Base-by-base conservation (phyloP, 2,797 vertebrate species). In the Nannoperca obscura region DNA sequence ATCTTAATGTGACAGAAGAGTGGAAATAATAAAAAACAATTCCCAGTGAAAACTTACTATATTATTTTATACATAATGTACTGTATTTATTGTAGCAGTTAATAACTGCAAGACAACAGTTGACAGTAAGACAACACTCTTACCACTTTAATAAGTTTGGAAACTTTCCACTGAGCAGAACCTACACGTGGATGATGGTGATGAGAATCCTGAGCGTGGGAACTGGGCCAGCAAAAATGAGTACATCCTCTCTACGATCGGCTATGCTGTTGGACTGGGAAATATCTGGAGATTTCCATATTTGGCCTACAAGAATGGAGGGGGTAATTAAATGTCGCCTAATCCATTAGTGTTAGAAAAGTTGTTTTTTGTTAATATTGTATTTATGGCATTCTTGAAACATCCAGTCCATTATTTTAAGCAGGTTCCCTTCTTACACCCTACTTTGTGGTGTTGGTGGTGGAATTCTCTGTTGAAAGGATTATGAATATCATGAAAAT, bases 211-310 rank as follows among this genome's bases (percentile, higher is more conserved):
- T 0, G 96, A 96, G 1, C 95, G 97, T 13, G 97, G 96, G 3
- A 97, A 98, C 92, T 99, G 98, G 98, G 89, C 96, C 2, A 97
- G 42, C 74, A 99, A 99, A 88, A 94, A 71, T 0, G 98, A 99
- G 57, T 98, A 99, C 80, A 93, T 99, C 55, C 95, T 99, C 2
- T 99, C 98, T 71, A 95, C 97, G 94, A 94, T 99, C 22, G 98
- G 97, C 82, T 98, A 98, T 0, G 97, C 98, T 7, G 97, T 99
- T 24, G 98, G 98, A 58, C 91, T 99, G 60, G 98, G 98, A 63
- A 99, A 99, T 32, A 96, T 99, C 40, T 99, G 98, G 98, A 94
- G 98, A 60, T 99, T 99, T 88, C 97, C 98, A 0, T 99, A 97
- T 86, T 90, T 99, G 86, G 95, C 97, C 38, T 99, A 97, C 91